phyloP scores from a whole-genome alignment of 1,140 invertebrate species.

The Nasonia vitripennis region DNA sequence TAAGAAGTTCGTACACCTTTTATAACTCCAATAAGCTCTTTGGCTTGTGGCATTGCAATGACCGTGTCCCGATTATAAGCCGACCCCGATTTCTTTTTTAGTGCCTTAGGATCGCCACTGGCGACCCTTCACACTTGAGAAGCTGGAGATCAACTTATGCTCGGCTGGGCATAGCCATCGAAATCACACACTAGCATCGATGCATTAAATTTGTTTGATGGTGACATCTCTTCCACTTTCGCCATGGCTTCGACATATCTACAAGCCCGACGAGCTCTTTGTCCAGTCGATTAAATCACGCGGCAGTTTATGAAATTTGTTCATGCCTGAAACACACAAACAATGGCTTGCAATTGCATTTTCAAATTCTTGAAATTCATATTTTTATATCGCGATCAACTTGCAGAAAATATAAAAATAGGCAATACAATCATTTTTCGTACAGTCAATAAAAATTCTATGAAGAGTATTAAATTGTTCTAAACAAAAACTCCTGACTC shows the following conservation, averaged over 20 bases:
- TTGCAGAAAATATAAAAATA: too few relatives aligned
- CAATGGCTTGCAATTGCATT: background rate
- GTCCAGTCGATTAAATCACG: conserved; percentile 31
- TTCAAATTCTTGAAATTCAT: too few relatives aligned
- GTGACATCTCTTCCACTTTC: conserved; percentile 20
- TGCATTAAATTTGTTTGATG: conserved; percentile 13
- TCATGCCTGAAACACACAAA: conserved; percentile 21
- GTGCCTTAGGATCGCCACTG: background rate
- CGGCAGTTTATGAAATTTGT: background rate
- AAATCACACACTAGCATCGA: conserved; percentile 1
- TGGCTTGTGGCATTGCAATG: conserved; percentile 10
- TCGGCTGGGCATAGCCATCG: background rate
- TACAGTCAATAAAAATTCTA: too few relatives aligned
- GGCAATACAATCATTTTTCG: too few relatives aligned
- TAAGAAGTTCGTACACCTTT: background rate
- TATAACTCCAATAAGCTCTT: background rate
- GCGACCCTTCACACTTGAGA: conserved; percentile 11
- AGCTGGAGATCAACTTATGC: background rate
- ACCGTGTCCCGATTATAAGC: conserved; percentile 24
- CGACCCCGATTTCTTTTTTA: conserved; percentile 29
- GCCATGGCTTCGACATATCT: background rate
- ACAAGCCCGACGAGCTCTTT: background rate
- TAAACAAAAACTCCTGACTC: conserved; percentile 10
- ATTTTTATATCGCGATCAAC: too few relatives aligned
- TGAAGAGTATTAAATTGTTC: background rate